These are phyloP conservation scores for Zootermopsis nevadensis DNA, from an alignment of 2,888 invertebrate species.

Conservation along the genomic window DNA sequence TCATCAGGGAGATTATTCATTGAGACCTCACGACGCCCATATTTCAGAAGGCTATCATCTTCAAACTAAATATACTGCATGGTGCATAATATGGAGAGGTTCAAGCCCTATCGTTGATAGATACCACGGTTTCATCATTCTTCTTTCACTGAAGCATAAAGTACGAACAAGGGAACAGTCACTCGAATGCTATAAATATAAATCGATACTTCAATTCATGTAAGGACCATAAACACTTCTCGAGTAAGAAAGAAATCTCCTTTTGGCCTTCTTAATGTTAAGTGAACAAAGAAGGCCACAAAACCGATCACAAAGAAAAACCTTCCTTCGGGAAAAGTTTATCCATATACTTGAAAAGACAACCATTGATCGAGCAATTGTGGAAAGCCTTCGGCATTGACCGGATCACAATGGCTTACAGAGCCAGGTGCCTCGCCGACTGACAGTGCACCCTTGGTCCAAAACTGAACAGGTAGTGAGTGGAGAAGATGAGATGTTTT, in stretches of 20 bases:
- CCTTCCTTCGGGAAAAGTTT: conserved; percentile 4
- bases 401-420: not conserved
- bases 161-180: not conserved
- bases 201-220: not conserved
- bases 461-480: not conserved
- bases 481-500: no score
- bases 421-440: not conserved
- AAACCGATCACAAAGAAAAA: not conserved
- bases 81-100: no score
- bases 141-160: not conserved
- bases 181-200: not conserved
- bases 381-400: not conserved
- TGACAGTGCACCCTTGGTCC: not conserved
- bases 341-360: not conserved
- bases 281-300: not conserved
- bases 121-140: not conserved
- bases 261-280: not conserved
- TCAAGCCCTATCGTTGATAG: no score
- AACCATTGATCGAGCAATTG: not conserved
- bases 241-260: not conserved
- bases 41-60: no score
- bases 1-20: no score
- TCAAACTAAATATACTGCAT: no score
- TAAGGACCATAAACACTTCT: not conserved
- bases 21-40: no score